A percentile compares a stretch with the other conserved stretches of the same genome.
Evolutionary conservation across 2,113 vertebrate species (phyloP).

Genomic region (Petromus typicus): DNA sequence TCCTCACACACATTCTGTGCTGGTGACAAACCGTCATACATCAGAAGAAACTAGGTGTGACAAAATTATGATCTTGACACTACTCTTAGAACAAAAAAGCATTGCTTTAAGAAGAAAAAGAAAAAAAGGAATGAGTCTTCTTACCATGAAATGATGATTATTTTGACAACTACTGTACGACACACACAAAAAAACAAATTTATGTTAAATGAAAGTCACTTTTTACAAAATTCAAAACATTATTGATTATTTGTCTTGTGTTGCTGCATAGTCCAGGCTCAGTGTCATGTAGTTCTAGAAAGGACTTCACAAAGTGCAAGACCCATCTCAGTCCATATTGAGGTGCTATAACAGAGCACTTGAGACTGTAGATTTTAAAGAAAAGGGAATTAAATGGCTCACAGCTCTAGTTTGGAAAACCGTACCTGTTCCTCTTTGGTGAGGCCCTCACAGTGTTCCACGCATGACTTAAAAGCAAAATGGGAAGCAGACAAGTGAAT

Average conservation of each 20-base stretch:
- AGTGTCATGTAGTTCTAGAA: slow-evolving; percentile 12
- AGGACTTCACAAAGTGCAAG: neutral
- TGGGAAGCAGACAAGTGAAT: neutral
- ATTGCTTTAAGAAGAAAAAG: neutral
- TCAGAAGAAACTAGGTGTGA: neutral
- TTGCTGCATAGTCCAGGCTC: neutral
- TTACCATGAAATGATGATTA: slow-evolving; percentile 17
- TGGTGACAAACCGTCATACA: slow-evolving; percentile 20
- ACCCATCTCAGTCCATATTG: neutral
- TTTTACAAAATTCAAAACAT: slow-evolving; percentile 34
- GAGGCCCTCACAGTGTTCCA: neutral
- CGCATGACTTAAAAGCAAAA: neutral
- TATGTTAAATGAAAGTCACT: slow-evolving; percentile 39
- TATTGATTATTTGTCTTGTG: slow-evolving; percentile 4
- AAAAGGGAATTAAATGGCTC: neutral
- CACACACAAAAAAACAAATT: slow-evolving; percentile 28
- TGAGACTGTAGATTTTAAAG: neutral
- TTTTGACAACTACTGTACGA: neutral
- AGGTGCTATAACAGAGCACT: neutral
- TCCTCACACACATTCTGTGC: neutral
- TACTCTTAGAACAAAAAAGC: neutral
- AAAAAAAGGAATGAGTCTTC: neutral
- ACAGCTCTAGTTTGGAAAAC: neutral
- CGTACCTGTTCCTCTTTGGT: neutral
- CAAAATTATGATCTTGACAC: slow-evolving; percentile 39